Percentiles rank a stretch among this genome's conserved stretches.
Evolutionary conservation across 2,888 invertebrate genomes (phyloP).

Genomic region (Tetranychus truncatus): DNA sequence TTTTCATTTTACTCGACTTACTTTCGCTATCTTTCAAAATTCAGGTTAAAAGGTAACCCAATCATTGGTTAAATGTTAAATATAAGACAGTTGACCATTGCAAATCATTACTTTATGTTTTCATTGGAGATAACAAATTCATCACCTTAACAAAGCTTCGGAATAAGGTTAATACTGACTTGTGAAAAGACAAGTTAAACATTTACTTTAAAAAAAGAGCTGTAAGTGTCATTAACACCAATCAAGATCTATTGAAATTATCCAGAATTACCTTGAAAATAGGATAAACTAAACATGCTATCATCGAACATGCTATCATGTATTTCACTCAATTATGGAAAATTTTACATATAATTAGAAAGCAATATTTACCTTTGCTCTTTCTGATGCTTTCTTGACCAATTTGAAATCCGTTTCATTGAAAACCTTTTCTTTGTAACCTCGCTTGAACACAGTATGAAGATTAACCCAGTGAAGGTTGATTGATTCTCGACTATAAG

Average conservation of each 20-base stretch:
- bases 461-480: conserved; percentile 11
- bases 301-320: no score
- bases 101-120: no score
- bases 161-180: no score
- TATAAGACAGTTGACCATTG: no score
- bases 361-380: not conserved
- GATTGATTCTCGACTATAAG: conserved; percentile 7
- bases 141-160: no score
- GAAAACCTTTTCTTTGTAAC: not conserved
- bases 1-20: no score
- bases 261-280: not conserved
- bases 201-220: not conserved
- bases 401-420: conserved; percentile 10
- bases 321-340: no score
- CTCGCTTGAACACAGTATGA: conserved; percentile 7
- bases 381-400: conserved; percentile 5
- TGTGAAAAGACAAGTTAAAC: not conserved
- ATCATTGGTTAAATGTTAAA: not conserved
- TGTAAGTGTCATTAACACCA: no score
- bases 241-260: no score
- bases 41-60: not conserved
- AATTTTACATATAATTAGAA: not conserved
- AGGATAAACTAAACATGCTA: no score
- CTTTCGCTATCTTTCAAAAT: not conserved
- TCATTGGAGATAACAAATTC: no score